phyloP scores from a whole-genome alignment of 2,797 vertebrate species.

The Eremophila alpestris region DNA sequence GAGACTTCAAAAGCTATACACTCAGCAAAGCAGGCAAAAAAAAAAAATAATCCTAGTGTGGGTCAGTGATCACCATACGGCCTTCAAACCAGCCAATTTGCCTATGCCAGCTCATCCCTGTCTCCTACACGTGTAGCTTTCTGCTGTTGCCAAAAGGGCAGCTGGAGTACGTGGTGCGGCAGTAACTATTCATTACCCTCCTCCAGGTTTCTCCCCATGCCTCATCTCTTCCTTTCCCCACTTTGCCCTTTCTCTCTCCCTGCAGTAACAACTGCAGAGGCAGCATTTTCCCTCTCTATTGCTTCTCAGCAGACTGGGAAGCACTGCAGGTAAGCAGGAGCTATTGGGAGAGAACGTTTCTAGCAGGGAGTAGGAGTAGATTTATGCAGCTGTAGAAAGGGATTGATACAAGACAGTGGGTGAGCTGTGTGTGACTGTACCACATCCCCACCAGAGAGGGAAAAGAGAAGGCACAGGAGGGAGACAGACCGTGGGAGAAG shows the following conservation, averaged over 20 bases:
- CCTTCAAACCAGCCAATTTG: not conserved
- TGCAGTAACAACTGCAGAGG: not conserved
- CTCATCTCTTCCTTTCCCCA: not conserved
- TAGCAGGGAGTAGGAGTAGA: slow-evolving; percentile 51
- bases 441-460: not conserved
- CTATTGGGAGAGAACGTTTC: slow-evolving; percentile 27
- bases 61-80: not conserved
- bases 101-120: slow-evolving; percentile 12
- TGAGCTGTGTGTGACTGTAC: slow-evolving; percentile 17
- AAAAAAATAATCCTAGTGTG: not conserved
- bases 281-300: not conserved
- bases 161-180: not conserved
- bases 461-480: not conserved
- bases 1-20: not conserved
- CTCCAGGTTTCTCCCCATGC: not conserved
- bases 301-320: slow-evolving; percentile 13
- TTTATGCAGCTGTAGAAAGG: slow-evolving; percentile 39
- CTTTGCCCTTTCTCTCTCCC: not conserved
- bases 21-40: not conserved
- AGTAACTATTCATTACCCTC: not conserved
- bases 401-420: slow-evolving; percentile 25
- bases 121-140: not conserved
- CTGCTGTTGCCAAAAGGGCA: slow-evolving; percentile 33
- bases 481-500: not conserved
- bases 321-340: slow-evolving; percentile 28